Base-by-base conservation (phyloP, 2,113 vertebrate species). In the Arenaria interpres region DNA sequence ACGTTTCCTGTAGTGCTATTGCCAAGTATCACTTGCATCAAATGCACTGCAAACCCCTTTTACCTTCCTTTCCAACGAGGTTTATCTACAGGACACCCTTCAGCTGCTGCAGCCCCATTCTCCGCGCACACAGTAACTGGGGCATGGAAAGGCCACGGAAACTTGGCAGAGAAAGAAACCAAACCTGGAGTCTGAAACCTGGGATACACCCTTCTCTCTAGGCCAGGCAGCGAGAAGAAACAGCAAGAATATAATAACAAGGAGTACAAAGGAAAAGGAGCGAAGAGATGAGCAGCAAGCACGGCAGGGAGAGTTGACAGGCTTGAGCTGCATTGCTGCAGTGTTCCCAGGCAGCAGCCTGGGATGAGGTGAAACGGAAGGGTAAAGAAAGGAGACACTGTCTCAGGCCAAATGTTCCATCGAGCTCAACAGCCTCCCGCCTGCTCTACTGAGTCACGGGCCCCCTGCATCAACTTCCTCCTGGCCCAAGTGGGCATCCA, bases 71-170 rank as follows among this genome's bases (percentile, higher is more conserved):
- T 64, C 12, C 37, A 43, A 17, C 53, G 43, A 72, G 18, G 39
- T 23, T 8, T 25, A 54, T 4, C n/a, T 15, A 16, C 32, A 85
- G 37, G 64, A 45, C 32, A 37, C 50, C 28, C 41, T 62, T n/a
- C 0, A 0, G 57, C 75, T 54, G 30, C 69, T 60, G 57, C 56
- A 88, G 71, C 62, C 33, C 10, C 0, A 0, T 64, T 79, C 35
- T 72, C 20, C 0, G 3, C 7, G 20, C 45, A 50, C 9, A 3
- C 7, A 15, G 23, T 12, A 39, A 32, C 9, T 3, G 56, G 46
- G 63, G 41, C 14, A 24, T 1, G 10, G 51, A 82, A 73, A 15
- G 54, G 45, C 57, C 45, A 14, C 5, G 0, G 33, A 62, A 48
- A 60, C 28, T 11, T 0, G 0, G 14, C 30, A 43, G 33, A 41